phyloP scores from a whole-genome alignment of 2,113 vertebrate genomes.

The Mobula hypostoma region DNA sequence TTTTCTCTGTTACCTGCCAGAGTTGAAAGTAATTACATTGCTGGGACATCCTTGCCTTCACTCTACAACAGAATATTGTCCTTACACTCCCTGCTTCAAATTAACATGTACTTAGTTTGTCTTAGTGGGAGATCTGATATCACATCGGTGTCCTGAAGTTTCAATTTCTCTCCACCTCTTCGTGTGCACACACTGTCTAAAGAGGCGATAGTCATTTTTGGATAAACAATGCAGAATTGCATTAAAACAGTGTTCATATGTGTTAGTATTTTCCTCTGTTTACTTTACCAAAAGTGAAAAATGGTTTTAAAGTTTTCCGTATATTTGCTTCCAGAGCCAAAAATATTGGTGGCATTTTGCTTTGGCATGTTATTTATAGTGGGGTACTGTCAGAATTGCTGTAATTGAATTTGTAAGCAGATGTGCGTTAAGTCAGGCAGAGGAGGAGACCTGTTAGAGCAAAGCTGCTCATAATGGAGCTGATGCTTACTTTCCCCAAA shows the following conservation, averaged over 20 bases:
- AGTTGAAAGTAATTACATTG: too few relatives aligned
- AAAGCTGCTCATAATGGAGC: neutral
- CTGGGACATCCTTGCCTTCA: too few relatives aligned
- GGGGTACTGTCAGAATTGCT: neutral
- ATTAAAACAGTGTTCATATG: neutral
- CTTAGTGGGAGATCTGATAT: too few relatives aligned
- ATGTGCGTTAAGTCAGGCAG: neutral
- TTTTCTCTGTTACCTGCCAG: too few relatives aligned
- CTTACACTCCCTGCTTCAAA: too few relatives aligned
- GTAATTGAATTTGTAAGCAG: neutral
- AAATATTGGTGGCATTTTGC: neutral
- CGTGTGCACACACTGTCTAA: too few relatives aligned
- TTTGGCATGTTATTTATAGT: neutral
- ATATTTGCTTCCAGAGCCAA: neutral
- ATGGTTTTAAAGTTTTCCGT: neutral
- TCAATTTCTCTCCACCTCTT: too few relatives aligned
- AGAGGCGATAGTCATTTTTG: too few relatives aligned
- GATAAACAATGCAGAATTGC: too few relatives aligned
- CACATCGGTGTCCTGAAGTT: too few relatives aligned
- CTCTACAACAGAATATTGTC: too few relatives aligned
- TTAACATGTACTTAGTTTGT: too few relatives aligned
- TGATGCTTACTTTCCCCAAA: neutral
- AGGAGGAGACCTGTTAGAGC: neutral
- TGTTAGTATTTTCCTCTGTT: neutral
- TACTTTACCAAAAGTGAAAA: neutral